Base-by-base conservation (phyloP, 2,888 invertebrate species). In the Cerastoderma edule region DNA sequence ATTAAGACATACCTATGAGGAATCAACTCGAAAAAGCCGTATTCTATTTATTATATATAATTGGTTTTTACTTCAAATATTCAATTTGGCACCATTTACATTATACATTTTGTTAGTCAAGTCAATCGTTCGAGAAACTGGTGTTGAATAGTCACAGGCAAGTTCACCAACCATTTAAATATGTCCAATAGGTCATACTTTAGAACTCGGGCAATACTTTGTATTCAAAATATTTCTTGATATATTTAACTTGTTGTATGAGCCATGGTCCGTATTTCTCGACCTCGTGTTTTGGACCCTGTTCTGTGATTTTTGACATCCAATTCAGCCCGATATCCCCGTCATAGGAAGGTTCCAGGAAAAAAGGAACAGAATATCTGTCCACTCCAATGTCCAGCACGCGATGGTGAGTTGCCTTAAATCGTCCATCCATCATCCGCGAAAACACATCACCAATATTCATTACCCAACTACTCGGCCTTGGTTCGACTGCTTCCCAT, bases 391-490 rank as follows among this genome's bases (percentile, higher is more conserved):
- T 83, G 46, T 87, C 87, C 5, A 87, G 64, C 19, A 87, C 86
- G 3, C 87, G 78, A 53, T 87, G 87, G 24, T 72, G 56, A 0
- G 87, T 87, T 10, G 87, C 84, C 50, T 83, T 85, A 64, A 86
- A 80, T 19, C 83, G 67, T 0, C 85, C 85, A 6, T 82, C 83
- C 66, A 84, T 85, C 79, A 86, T 81, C 13, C 80, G 71, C 10
- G 85, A 83, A 67, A 87, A 82, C 39, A 83, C 77, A 71, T 87
- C 87, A 1, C 86, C 86, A 33, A 87, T 86, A 65, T 87, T 87
- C 84, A 87, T 85, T 35, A 87, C 85, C 0, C 86, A 78, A 28
- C 83, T 83, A 19, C 75, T 71, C 1, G 83, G 84, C 16, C 85
- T 74, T 8, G 80, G 78, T 30, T 83, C 75, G 5, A 87, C 83